phyloP scores from a whole-genome alignment of 2,113 vertebrate species.

The Gopherus evgoodei region DNA sequence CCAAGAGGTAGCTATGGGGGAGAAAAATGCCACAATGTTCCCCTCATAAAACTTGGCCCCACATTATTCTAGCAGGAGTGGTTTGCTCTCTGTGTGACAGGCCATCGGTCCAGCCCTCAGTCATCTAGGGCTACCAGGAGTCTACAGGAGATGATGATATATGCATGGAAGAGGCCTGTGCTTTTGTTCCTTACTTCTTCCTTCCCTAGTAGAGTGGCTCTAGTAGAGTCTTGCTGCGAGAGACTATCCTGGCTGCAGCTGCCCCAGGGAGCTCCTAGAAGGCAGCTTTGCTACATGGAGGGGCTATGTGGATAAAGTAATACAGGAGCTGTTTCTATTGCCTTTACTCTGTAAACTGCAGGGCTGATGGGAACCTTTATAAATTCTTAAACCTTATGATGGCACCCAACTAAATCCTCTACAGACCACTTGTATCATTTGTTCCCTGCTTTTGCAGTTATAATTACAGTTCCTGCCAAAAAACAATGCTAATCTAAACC shows the following conservation, averaged over 20 bases:
- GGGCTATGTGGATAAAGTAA: neutral
- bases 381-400: neutral
- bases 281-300: accelerated
- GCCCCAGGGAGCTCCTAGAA: neutral
- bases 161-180: too few relatives aligned
- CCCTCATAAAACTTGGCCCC: too few relatives aligned
- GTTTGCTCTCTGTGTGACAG: neutral
- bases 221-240: neutral
- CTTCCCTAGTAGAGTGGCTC: neutral
- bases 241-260: neutral
- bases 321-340: neutral
- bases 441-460: neutral
- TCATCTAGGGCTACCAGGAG: too few relatives aligned
- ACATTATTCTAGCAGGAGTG: neutral
- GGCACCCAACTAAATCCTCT: neutral
- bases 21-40: too few relatives aligned
- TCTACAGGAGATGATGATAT: too few relatives aligned
- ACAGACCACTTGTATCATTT: neutral
- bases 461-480: neutral
- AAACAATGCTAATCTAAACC: neutral
- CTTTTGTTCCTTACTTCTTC: neutral
- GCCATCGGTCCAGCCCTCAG: too few relatives aligned
- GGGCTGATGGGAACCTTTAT: neutral
- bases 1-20: neutral
- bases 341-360: neutral